Base-by-base conservation (phyloP, 2,888 invertebrate species). In the Caenorhabditis imperialis region DNA sequence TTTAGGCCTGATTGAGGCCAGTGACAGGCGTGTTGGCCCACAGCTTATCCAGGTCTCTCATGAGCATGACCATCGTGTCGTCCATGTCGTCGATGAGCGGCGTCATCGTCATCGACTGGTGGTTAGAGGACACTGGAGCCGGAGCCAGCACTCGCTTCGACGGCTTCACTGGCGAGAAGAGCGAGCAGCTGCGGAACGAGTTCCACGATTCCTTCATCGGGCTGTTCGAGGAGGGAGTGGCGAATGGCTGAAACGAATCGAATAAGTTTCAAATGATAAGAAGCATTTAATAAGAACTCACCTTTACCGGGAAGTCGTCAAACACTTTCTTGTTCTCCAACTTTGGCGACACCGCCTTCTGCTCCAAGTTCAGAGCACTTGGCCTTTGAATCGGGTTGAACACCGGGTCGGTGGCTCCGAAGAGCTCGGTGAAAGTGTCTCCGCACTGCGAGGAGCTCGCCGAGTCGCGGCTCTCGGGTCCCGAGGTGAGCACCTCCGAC, bases 21-120 rank as follows among this genome's bases (percentile, higher is more conserved):
- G 74, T 37, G 44, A 61, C 61, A 6, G 73, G 37, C 18, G 50
- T 55, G 27, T 51, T 65, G 16, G 73, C 54, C 81, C 81, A 82
- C 16, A 82, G 67, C 35, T 80, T 77, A 48, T 80, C 81, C 38
- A 82, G 45, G 42, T 78, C 81, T 37, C 72, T 75, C 38, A 73
- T 38, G 20, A 80, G 44, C 70, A 45, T 75, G 58, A 40, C 78
- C 78, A 51, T 76, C 72, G 44, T 54, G 37, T 48, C 45, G 30
- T 61, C 38, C 47, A 58, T 54, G 42, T 75, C 50, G 50, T 71
- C 70, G 25, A 42, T 40, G 14, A 48, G 18, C 2, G 53, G 51
- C 0, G 58, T 51, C 12, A 12, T n/a, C n/a, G n/a, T 14, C 35
- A 35, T 14, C 6, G 65, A 42, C 23, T 40, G 51, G 50, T 22